Base-by-base conservation (phyloP, 2,113 vertebrate species). In the Gymnarchus niloticus region DNA sequence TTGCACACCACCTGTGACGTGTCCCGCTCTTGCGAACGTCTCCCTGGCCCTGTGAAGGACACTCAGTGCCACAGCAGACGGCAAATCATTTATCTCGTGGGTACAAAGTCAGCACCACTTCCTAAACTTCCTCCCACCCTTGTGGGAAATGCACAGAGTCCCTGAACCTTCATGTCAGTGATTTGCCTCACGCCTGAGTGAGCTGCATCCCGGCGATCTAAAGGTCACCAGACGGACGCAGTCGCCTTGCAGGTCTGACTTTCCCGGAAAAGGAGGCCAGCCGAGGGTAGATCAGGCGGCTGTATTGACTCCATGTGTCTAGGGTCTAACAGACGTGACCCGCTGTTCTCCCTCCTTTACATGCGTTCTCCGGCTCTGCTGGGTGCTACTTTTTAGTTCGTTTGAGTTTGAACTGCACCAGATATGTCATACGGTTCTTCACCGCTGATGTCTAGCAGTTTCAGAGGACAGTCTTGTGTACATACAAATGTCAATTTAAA, bases 391-490 rank as follows among this genome's bases (percentile, higher is more conserved):
- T 59, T 59, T 54, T 54, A 6, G 12, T 54, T 54, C 19, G 12
- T 61, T n/a, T 28, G n/a, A 57, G 7, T 57, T 69, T 69, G 1
- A 37, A 41, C 61, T 69, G 61, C 14, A 33, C 33, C n/a, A n/a
- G 46, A 46, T 65, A 48, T 3, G 23, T 8, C 2, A 3, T 10
- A 49, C 83, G 4, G 78, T 73, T 84, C 61, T 48, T 10, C 41
- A 21, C n/a, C 61, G 6, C n/a, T 76, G 10, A 41, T 41, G n/a
- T 41, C 33, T 37, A 56, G 33, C 33, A 9, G 19, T 6, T 23
- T 19, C 44, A 1, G 21, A 81, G 77, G 77, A 81, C 52, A 54
- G 8, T 54, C 44, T 84, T 81, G 54, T 76, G 84, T 84, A 85
- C 17, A 69, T 56, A 28, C 44, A 65, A 84, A 73, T 49, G 80